Base-by-base conservation (phyloP, 2,888 invertebrate genomes). In the Archips crataeganus region DNA sequence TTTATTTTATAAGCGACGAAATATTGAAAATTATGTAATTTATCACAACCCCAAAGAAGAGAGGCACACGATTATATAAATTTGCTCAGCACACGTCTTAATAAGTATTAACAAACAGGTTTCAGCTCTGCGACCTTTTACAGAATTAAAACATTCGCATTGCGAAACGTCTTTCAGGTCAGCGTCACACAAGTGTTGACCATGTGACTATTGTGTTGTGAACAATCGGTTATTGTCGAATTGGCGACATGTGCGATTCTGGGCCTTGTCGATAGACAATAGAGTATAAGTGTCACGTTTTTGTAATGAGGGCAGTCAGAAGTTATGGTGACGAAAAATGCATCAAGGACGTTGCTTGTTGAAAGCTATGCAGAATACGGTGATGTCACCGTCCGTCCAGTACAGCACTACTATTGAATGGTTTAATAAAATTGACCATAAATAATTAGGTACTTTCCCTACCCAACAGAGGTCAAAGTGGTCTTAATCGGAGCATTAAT, bases 141-240 rank as follows among this genome's bases (percentile, higher is more conserved):
- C 71, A 54, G 66, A 34, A 70, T 70, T 62, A 68, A 45, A 68
- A 67, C 45, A 34, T 62, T 59, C 45, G 59, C 45, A 68, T 74
- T 74, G 69, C 73, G 59, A 69, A 47, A 73, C 13, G 42, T 49
- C 45, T 65, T 74, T 74, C 73, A 74, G 73, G 69, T 64, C 69
- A 59, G 36, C 68, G 36, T 57, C 39, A 51, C 65, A 57, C 66
- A 42, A 67, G 63, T 67, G 72, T 69, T 74, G 73, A 69, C 73
- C 73, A 74, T 69, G 64, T 69, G 32, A 64, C 51, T 74, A 73
- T 73, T 73, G 73, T 73, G 59, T n/a, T 2, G 69, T n/a, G 69
- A 74, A 74, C 73, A 74, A 74, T 74, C 34, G 72, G 51, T 63
- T 51, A 65, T 49, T 69, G 71, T 60, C 60, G 66, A 72, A 60